Evolutionary conservation across 2,888 invertebrate species (phyloP), one percentile per base, ranked within the genome.

Genomic region (Chymomyza caudatula): DNA sequence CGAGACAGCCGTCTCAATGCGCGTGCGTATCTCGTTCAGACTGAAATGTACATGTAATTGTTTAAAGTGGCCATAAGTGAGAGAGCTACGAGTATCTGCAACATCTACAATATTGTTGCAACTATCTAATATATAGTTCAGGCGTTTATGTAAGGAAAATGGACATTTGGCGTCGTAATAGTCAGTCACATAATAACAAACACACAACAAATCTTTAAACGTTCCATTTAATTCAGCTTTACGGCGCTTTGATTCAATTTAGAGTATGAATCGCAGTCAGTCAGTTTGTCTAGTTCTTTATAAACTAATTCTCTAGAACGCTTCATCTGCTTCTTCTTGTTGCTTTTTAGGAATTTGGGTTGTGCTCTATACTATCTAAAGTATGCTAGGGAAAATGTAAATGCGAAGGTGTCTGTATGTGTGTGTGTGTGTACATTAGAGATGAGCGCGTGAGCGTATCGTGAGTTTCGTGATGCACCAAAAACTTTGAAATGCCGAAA

Each of bases 1-100:
- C 4, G 78, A 68, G 22, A 89, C 84, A 29, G 88, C 89, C 43
- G 76, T 78, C 25, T 82, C 78, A 29, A 90, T 85, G 29, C 81
- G 86, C 63, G 80, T 84, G 23, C 80, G 79, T 54, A 90, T 88
- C 60, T 89, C 88, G 60, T 87, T 87, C 22, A 86, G 68, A 47
- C 90, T 90, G 79, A 43, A 86, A 84, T 55, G 42, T 23, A 51
- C 51, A 29, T 66, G 44, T 54, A 61, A 69, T 57, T 61, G 59
- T 63, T 29, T 54, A 61, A 60, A 52, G 13, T 53, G 20, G n/a
- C 15, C 20, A 4, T 54, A 23, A 2, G 53, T 42, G n/a, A 44
- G 23, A 17, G 5, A 8, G 19, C 6, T 47, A 47, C 47, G 3
- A n/a, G n/a, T n/a, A 47, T 17, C 44, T 44, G n/a, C 3, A 44